Conservation (phyloP, 2,797 vertebrate species). For the Fundulus diaphanus region DNA sequence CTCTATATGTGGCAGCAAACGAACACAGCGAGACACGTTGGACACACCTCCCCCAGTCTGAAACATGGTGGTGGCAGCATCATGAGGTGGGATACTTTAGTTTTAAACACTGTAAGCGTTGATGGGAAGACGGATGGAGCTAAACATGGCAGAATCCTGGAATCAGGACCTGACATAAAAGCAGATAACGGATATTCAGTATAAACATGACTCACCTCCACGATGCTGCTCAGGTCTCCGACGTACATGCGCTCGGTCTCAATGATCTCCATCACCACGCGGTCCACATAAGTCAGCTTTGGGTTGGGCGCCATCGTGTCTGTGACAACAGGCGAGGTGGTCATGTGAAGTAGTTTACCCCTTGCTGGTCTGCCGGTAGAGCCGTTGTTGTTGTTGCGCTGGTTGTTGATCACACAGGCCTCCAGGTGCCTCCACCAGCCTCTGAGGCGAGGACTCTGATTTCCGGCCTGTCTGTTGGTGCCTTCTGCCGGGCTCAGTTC, state of each 20-base stretch:
- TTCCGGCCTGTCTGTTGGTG: conserved; percentile 22
- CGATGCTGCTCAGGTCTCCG: conserved; percentile 92
- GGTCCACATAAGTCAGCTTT: conserved; percentile 91
- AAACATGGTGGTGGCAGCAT: not conserved
- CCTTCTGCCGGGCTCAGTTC: conserved; percentile 77
- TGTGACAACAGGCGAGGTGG: conserved; percentile 77
- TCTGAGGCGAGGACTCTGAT: conserved; percentile 40
- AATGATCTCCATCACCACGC: conserved; percentile 95
- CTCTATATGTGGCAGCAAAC: not conserved
- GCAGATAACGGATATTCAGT: not conserved
- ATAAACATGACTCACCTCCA: conserved; percentile 85
- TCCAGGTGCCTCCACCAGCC: conserved; percentile 50
- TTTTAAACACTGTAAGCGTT: not conserved
- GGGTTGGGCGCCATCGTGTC: conserved; percentile 78
- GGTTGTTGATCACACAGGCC: conserved; percentile 37
- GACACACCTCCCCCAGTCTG: not conserved
- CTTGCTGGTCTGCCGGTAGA: conserved; percentile 49
- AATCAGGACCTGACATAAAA: not conserved
- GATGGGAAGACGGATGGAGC: not conserved
- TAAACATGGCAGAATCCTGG: not conserved
- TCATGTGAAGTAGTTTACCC: conserved; percentile 46
- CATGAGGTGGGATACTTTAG: not conserved
- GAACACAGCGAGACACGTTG: not conserved
- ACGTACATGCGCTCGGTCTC: conserved; percentile 97
- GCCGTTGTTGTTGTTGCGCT: conserved; percentile 79